Base-by-base conservation (phyloP, 2,113 vertebrate species). In the Microcebus tavaratra region DNA sequence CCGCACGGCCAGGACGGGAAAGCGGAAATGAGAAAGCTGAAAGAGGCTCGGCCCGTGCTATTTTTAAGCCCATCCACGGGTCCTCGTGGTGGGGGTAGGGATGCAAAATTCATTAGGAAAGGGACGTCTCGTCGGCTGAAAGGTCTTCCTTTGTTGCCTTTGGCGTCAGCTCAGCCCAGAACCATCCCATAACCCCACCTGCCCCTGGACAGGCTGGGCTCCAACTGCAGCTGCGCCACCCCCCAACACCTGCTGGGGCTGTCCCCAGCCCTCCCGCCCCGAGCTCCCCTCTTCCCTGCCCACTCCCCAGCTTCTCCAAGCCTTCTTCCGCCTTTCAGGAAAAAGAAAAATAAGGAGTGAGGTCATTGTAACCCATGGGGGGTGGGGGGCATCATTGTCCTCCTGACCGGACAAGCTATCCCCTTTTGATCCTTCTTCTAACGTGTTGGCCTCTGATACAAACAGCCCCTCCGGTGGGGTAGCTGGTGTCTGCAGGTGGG, bases 11-110 rank as follows among this genome's bases (percentile, higher is more conserved):
- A 48, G 82, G 91, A 90, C 15, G 45, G 39, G 70, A 31, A 57
- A 76, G 95, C 15, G n/a, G 95, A 84, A 94, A 6, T 0, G 91
- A 91, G 10, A 75, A 34, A 82, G 84, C 17, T n/a, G 23, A 72
- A 53, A 9, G 73, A 81, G 36, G 39, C 55, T n/a, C 27, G 21
- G 15, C 0, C 2, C 25, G 70, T 25, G 50, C 61, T 91, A 82
- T 93, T 97, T 97, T 97, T 76, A 89, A 94, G 42, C 55, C 82
- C 70, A 27, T 6, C 75, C 36, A 8, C 6, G 20, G 61, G 75
- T 81, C 94, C 75, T 63, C 50, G 10, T 25, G 6, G 3, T 55
- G 23, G 39, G 42, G 27, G 20, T 17, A 6, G 39, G 55, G 53
- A 73, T 31, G 36, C 36, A 82, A 86, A 34, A 10, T 15, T 91